Conservation (phyloP, 2,888 invertebrate species). For the Nematopogon swammerdamellus region DNA sequence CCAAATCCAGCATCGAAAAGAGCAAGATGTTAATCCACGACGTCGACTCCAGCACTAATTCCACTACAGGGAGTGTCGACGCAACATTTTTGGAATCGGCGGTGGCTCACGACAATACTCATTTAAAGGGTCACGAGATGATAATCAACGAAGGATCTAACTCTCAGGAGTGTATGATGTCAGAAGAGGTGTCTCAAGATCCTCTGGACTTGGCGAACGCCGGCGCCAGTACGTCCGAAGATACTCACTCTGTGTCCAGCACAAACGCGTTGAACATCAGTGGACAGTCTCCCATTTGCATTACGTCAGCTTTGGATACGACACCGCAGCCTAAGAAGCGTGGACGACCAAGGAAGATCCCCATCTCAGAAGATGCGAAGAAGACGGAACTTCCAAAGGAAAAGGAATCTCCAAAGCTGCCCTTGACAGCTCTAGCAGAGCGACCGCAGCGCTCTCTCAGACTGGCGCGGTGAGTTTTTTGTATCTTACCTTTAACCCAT, state of each 20-base stretch:
- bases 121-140: slow-evolving; percentile 34
- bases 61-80: slow-evolving; percentile 35
- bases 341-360: slow-evolving; percentile 44
- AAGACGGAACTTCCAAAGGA: too few relatives aligned
- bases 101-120: slow-evolving; percentile 26
- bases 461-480: slow-evolving; percentile 3
- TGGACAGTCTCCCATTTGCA: slow-evolving; percentile 2
- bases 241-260: slow-evolving; percentile 7
- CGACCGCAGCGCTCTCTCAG: slow-evolving; percentile 26
- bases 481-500: too few relatives aligned
- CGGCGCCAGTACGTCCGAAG: slow-evolving; percentile 4
- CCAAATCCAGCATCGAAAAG: background rate
- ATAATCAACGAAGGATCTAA: slow-evolving; percentile 45
- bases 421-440: slow-evolving; percentile 41
- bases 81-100: slow-evolving; percentile 21
- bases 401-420: slow-evolving; percentile 21
- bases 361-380: slow-evolving; percentile 27
- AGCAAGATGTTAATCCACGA: slow-evolving; percentile 1
- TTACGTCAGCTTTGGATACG: background rate
- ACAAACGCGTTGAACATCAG: slow-evolving; percentile 9
- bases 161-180: slow-evolving; percentile 31
- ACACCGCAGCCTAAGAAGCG: slow-evolving; percentile 47
- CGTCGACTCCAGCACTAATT: slow-evolving; percentile 25
- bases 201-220: slow-evolving; percentile 33
- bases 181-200: slow-evolving; percentile 41